A percentile compares a stretch with the other conserved stretches of the same genome.
Conservation (phyloP, 2,113 vertebrate genomes). For the Irena cyanogastra region DNA sequence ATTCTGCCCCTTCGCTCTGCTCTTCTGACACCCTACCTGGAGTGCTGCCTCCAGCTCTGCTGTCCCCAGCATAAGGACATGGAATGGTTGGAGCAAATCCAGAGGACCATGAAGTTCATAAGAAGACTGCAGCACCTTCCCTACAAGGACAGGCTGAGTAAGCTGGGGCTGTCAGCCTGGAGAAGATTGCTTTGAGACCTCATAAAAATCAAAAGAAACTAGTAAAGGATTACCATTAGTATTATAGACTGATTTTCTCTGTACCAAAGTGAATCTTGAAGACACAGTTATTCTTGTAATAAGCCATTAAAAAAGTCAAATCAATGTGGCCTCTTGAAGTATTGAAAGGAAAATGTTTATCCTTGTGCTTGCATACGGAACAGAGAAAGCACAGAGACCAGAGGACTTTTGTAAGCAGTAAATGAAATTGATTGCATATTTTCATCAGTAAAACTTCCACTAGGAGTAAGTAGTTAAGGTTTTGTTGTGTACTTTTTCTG, state of each 20-base stretch:
- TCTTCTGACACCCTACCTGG: not conserved
- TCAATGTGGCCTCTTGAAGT: not conserved
- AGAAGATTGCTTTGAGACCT: not conserved
- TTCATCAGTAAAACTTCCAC: not conserved
- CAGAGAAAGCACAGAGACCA: not conserved
- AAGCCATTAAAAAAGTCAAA: not conserved
- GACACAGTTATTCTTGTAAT: not conserved
- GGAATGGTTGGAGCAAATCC: not conserved
- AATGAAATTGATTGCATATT: not conserved
- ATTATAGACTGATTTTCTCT: not conserved
- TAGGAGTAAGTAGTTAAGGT: not conserved
- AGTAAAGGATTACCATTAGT: not conserved
- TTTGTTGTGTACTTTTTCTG: not conserved
- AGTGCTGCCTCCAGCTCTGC: not conserved
- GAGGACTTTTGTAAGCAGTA: not conserved
- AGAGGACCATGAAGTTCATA: accelerated
- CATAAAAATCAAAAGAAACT: not conserved
- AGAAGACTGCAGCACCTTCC: not conserved
- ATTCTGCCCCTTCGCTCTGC: not conserved
- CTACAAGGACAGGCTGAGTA: not conserved
- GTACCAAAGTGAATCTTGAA: not conserved
- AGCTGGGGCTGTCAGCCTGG: not conserved
- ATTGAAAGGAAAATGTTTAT: not conserved
- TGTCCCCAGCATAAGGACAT: not conserved
- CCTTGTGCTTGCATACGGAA: not conserved